Evolutionary conservation across 2,888 invertebrate species (phyloP).

Genomic region (Bombyx huttoni): DNA sequence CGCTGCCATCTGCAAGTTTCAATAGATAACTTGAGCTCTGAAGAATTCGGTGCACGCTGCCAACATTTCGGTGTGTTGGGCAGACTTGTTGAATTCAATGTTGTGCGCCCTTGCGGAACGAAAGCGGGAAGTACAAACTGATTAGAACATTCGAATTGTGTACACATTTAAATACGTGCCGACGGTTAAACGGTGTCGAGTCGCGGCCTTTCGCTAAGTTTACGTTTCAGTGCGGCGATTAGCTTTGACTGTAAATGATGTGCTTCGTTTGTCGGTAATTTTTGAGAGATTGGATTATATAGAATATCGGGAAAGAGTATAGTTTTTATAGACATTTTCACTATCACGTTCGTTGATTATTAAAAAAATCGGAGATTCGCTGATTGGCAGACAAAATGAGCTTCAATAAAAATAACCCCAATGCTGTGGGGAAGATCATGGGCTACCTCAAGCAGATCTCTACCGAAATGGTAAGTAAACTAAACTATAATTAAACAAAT

Average conservation of each 20-base stretch:
- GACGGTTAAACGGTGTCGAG: constrained; percentile 39
- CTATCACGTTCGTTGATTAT: constrained; percentile 55
- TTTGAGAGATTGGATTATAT: constrained; percentile 54
- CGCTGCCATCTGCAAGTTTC: constrained; percentile 71
- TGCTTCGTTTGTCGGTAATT: constrained; percentile 35
- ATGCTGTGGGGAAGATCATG: constrained; percentile 66
- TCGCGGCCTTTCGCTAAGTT: constrained; percentile 21
- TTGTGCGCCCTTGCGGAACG: constrained; percentile 42
- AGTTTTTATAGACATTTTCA: constrained; percentile 30
- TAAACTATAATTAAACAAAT: no score
- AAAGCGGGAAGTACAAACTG: constrained; percentile 44
- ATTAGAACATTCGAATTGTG: constrained; percentile 26
- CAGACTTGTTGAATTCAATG: constrained; percentile 37
- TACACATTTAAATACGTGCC: constrained; percentile 17
- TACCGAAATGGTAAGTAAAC: constrained; percentile 60
- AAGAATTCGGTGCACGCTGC: constrained; percentile 56
- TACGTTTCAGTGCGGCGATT: constrained; percentile 10
- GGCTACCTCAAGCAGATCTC: constrained; percentile 65
- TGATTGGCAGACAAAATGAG: constrained; percentile 52
- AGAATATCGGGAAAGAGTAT: constrained; percentile 20
- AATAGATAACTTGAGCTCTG: constrained; percentile 67
- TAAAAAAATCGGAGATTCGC: constrained; percentile 13
- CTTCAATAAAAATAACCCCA: constrained; percentile 67
- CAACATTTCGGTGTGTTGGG: constrained; percentile 44
- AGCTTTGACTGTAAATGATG: constrained; percentile 20